Percentiles rank a stretch among this genome's conserved stretches.
These are phyloP conservation scores for Sicus ferrugineus DNA, from an alignment of 2,888 invertebrate genomes.

Conservation along the genomic window DNA sequence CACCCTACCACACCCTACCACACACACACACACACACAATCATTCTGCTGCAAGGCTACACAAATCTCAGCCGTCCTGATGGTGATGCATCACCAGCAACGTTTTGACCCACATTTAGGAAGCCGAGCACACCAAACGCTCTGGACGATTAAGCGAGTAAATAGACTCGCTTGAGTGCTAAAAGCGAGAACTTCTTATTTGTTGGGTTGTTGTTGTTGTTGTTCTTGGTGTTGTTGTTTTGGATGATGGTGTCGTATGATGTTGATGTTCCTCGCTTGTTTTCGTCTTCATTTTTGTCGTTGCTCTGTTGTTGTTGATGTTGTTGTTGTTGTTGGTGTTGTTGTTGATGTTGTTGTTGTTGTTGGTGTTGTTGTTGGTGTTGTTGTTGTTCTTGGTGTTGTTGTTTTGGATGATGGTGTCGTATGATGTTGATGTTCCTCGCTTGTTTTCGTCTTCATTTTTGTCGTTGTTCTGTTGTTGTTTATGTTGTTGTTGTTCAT, in stretches of 20 bases:
- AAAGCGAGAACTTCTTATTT: background rate
- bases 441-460: background rate
- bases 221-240: background rate
- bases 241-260: too few relatives aligned
- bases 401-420: too few relatives aligned
- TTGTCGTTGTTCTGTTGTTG: background rate
- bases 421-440: too few relatives aligned
- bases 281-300: background rate
- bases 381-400: background rate
- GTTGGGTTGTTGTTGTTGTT: background rate
- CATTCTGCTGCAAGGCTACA: background rate
- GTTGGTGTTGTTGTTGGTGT: too few relatives aligned
- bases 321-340: background rate
- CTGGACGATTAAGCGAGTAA: background rate
- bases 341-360: too few relatives aligned
- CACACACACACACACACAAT: background rate
- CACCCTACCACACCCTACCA: background rate
- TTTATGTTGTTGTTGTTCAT: background rate
- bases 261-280: background rate
- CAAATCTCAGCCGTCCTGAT: background rate
- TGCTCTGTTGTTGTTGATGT: background rate
- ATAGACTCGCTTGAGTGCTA: background rate
- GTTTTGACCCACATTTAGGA: background rate
- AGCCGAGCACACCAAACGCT: background rate
- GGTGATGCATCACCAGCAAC: background rate